Evolutionary conservation across 2,113 vertebrate species (phyloP).

Genomic region (Tetrao urogallus): DNA sequence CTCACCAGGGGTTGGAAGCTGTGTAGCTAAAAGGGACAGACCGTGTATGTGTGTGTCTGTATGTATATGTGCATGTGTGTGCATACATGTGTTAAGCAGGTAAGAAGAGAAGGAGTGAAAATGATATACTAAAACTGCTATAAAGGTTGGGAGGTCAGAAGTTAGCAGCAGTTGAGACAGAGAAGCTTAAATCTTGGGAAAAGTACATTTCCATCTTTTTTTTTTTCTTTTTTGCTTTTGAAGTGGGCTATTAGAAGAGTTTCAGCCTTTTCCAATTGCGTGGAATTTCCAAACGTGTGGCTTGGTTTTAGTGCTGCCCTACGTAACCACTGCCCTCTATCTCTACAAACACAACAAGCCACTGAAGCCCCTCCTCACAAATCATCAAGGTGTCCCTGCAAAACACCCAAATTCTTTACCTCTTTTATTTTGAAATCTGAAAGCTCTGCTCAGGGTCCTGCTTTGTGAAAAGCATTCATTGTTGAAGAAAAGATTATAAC

Average conservation of each 20-base stretch:
- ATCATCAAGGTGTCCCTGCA: neutral
- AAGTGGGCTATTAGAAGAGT: neutral
- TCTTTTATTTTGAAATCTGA: neutral
- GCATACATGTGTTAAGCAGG: neutral
- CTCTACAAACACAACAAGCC: neutral
- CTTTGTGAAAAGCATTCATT: neutral
- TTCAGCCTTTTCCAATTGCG: neutral
- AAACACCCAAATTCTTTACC: neutral
- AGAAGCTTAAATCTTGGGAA: neutral
- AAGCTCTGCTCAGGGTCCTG: neutral
- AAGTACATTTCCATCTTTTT: neutral
- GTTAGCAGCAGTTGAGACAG: neutral
- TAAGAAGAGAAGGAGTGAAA: neutral
- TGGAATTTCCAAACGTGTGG: neutral
- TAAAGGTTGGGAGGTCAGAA: neutral
- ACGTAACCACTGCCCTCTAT: neutral
- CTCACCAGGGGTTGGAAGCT: neutral
- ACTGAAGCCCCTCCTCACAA: neutral
- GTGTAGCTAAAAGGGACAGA: neutral
- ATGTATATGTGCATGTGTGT: neutral
- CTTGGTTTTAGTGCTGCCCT: neutral
- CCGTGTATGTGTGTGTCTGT: neutral
- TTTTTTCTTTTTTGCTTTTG: neutral
- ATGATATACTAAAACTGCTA: neutral
- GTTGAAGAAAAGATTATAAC: slow-evolving; percentile 5